A percentile compares a stretch with the other conserved stretches of the same genome.
phyloP scores from a whole-genome alignment of 2,888 invertebrate species.

The Rotaria magnacalcarata region DNA sequence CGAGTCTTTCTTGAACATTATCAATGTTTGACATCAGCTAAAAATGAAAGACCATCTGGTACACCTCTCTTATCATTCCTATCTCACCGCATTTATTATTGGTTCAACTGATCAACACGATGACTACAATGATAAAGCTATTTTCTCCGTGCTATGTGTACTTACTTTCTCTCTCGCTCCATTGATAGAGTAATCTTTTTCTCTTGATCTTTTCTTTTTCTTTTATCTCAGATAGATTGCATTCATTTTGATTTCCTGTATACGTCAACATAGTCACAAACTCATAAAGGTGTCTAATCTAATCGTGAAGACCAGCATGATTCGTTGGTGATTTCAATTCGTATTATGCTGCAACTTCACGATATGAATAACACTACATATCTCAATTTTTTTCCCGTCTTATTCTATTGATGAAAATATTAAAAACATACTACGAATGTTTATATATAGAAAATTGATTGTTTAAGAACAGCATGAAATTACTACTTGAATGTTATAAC shows the following conservation, averaged over 20 bases:
- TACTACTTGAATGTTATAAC: neutral
- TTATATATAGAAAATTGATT: too few species aligned
- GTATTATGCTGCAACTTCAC: constrained; percentile 38
- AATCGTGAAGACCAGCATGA: constrained; percentile 35
- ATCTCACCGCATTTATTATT: neutral
- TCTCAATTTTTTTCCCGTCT: neutral
- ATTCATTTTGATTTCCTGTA: neutral
- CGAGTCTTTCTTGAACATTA: neutral
- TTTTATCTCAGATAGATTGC: neutral
- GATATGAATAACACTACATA: neutral
- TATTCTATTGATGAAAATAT: too few species aligned
- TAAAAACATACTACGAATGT: too few species aligned
- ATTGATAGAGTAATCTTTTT: neutral
- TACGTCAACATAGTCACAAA: neutral
- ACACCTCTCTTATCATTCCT: neutral
- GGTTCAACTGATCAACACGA: neutral
- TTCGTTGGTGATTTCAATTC: neutral
- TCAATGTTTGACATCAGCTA: neutral
- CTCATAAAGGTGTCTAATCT: neutral
- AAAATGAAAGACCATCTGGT: constrained; percentile 2
- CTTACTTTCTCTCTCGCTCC: neutral
- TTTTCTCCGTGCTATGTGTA: neutral
- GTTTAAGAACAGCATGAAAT: neutral
- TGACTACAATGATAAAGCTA: constrained; percentile 2
- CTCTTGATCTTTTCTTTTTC: neutral